A percentile compares a stretch with the other conserved stretches of the same genome.
Evolutionary conservation across 2,888 invertebrate species (phyloP).

Genomic region (Sepioteuthis lessoniana): DNA sequence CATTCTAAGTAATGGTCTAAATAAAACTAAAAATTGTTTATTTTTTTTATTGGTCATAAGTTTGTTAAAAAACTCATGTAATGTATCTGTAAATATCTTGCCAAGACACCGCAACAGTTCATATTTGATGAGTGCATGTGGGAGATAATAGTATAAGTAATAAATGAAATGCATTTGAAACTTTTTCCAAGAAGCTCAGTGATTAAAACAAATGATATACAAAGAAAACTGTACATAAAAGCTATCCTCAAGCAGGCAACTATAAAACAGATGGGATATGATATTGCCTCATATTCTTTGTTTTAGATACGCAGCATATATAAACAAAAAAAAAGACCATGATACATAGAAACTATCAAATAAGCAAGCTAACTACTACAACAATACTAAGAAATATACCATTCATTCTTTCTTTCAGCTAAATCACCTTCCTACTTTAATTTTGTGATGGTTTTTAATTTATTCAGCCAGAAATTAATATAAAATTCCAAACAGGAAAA

Average conservation of each 20-base stretch:
- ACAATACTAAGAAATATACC: not conserved
- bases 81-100: not conserved
- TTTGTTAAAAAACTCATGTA: not conserved
- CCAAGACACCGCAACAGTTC: not conserved
- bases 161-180: not conserved
- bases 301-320: not conserved
- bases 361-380: not conserved
- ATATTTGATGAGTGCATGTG: not conserved
- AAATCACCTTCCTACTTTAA: not conserved
- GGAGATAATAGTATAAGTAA: not conserved
- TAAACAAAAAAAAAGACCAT: not conserved
- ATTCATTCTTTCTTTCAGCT: not conserved
- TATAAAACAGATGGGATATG: not conserved
- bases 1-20: not conserved
- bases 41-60: not conserved
- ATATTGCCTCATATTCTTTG: not conserved
- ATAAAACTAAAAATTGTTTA: not conserved
- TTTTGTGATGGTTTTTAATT: not conserved
- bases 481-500: not conserved
- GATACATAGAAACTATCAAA: slow-evolving; percentile 2
- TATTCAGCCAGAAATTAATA: not conserved
- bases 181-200: not conserved
- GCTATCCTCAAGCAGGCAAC: not conserved
- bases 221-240: not conserved
- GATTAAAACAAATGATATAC: slow-evolving; percentile 3